Evolutionary conservation across 2,113 vertebrate genomes (phyloP).

Genomic region (Thalassoma bifasciatum): DNA sequence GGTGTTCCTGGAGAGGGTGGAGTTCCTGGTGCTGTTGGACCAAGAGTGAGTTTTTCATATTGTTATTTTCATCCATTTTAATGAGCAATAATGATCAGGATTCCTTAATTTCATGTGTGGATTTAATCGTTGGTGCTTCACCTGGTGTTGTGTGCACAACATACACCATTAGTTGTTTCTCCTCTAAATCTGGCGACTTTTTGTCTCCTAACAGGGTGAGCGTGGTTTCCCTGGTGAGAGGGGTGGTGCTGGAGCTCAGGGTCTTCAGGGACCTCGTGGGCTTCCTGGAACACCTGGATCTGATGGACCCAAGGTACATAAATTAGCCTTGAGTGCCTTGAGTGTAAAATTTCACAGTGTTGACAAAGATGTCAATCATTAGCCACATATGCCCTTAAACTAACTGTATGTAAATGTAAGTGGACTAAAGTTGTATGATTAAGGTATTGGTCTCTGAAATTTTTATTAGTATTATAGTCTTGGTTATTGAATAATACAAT

Average conservation of each 20-base stretch:
- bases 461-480: too few relatives aligned
- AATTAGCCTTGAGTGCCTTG: not conserved
- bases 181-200: not conserved
- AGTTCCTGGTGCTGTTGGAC: constrained; percentile 88
- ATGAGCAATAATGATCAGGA: too few relatives aligned
- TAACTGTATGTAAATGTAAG: too few relatives aligned
- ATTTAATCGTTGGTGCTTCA: not conserved
- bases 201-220: constrained; percentile 86
- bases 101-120: not conserved
- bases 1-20: constrained; percentile 95
- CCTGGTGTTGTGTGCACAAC: not conserved
- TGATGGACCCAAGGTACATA: constrained; percentile 95
- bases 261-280: constrained; percentile 93
- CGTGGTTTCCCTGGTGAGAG: constrained; percentile 98
- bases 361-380: too few relatives aligned
- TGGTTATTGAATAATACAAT: too few relatives aligned
- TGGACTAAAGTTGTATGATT: too few relatives aligned
- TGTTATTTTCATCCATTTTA: not conserved
- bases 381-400: too few relatives aligned
- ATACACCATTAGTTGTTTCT: not conserved
- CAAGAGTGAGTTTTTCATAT: constrained; percentile 88
- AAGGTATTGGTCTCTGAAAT: too few relatives aligned
- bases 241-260: constrained; percentile 91
- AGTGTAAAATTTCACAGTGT: not conserved
- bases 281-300: constrained; percentile 96